A percentile compares a stretch with the other conserved stretches of the same genome.
Conservation (phyloP, 2,888 invertebrate species). For the Machimus rusticus region DNA sequence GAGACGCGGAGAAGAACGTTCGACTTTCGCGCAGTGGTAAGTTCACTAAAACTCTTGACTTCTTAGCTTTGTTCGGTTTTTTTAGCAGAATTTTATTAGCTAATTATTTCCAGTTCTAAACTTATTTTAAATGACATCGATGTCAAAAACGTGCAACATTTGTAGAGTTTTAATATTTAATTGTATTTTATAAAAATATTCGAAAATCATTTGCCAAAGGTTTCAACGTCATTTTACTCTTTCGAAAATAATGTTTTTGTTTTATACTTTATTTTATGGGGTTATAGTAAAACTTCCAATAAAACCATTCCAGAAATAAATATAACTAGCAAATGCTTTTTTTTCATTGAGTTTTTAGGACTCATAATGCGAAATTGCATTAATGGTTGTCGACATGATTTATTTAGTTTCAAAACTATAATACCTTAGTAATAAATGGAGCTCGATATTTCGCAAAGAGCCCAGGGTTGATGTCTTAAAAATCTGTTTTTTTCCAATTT, state of each 20-base stretch:
- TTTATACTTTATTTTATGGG: not conserved
- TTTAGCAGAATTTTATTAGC: not conserved
- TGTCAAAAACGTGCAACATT: not conserved
- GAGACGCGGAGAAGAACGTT: not conserved
- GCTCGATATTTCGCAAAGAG: no score
- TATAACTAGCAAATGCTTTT: no score
- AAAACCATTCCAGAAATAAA: no score
- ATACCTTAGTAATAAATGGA: no score
- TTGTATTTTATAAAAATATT: not conserved
- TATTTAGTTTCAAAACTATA: no score
- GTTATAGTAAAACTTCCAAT: no score
- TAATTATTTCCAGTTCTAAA: not conserved
- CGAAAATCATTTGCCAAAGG: not conserved
- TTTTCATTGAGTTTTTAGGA: no score
- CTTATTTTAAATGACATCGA: not conserved
- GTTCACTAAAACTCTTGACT: slow-evolving; percentile 4
- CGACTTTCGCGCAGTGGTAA: slow-evolving; percentile 16
- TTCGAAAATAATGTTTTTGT: not conserved
- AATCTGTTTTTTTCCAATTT: not conserved
- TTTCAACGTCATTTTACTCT: not conserved
- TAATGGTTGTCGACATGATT: no score
- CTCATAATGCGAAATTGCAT: no score
- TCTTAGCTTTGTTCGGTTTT: not conserved
- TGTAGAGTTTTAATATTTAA: not conserved
- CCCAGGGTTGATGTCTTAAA: no score